Conservation (phyloP, 2,888 invertebrate species). For the Tillus elongatus region DNA sequence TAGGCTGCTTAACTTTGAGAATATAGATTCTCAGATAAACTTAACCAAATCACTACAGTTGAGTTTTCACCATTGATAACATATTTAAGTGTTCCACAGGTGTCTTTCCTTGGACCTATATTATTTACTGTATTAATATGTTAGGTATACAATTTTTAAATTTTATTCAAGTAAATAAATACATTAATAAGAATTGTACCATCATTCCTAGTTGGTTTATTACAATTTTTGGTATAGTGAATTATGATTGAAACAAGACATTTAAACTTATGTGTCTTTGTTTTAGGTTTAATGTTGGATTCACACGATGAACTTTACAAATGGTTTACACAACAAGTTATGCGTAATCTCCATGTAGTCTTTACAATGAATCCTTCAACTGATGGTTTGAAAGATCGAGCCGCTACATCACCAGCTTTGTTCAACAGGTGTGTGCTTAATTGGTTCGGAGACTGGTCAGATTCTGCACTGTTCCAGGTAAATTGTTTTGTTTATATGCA, state of each 20-base stretch:
- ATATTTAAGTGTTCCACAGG: too few relatives aligned
- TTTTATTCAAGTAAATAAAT: too few relatives aligned
- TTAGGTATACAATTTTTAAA: too few relatives aligned
- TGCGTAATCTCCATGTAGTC: slow-evolving; percentile 98
- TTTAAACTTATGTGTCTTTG: background rate
- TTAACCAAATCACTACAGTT: too few relatives aligned
- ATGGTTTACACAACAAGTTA: slow-evolving; percentile 99
- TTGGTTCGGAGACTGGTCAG: slow-evolving; percentile 99
- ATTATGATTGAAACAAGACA: too few relatives aligned
- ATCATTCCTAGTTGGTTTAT: too few relatives aligned
- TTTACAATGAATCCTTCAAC: slow-evolving; percentile 99
- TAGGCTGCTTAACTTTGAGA: too few relatives aligned
- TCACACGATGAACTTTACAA: slow-evolving; percentile 98
- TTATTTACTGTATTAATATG: too few relatives aligned
- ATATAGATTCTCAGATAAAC: too few relatives aligned
- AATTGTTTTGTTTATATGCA: slow-evolving; percentile 16
- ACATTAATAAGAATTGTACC: too few relatives aligned
- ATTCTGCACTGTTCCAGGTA: slow-evolving; percentile 85
- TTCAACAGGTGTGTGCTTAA: slow-evolving; percentile 99
- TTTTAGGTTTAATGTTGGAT: slow-evolving; percentile 80
- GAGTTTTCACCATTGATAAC: too few relatives aligned
- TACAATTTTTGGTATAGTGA: slow-evolving; percentile 1
- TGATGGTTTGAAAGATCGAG: slow-evolving; percentile 95
- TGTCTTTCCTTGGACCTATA: too few relatives aligned
- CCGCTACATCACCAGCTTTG: slow-evolving; percentile 96